phyloP scores from a whole-genome alignment of 1,140 invertebrate species.

The Dreissena polymorpha region DNA sequence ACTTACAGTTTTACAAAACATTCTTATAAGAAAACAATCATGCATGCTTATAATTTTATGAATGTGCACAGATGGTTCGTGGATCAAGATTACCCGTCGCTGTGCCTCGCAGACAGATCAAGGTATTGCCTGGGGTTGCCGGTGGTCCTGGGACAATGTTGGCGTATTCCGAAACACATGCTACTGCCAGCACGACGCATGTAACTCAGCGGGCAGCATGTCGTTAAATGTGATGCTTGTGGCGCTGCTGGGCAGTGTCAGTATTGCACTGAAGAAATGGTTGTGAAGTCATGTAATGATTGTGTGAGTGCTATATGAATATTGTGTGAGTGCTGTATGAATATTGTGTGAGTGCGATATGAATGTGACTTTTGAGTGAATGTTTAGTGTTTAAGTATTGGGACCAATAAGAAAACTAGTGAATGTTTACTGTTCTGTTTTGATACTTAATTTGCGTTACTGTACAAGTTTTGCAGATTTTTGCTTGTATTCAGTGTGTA shows the following conservation, averaged over 20 bases:
- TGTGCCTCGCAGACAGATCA: slow-evolving; percentile 78
- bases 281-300: slow-evolving; percentile 21
- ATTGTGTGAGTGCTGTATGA: too few species aligned
- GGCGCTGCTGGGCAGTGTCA: slow-evolving; percentile 20
- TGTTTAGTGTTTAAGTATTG: too few species aligned
- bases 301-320: neutral
- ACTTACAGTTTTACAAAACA: too few species aligned
- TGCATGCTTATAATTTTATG: too few species aligned
- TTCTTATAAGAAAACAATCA: too few species aligned
- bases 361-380: too few species aligned
- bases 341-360: too few species aligned
- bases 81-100: slow-evolving; percentile 78
- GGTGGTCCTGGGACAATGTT: slow-evolving; percentile 77
- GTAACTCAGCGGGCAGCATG: slow-evolving; percentile 67
- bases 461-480: too few species aligned
- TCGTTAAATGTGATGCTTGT: slow-evolving; percentile 38
- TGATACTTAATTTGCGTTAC: too few species aligned
- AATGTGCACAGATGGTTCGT: slow-evolving; percentile 74
- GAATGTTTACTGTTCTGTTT: too few species aligned
- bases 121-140: slow-evolving; percentile 79
- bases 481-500: too few species aligned
- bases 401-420: too few species aligned
- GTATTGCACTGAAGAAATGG: slow-evolving; percentile 23
- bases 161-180: slow-evolving; percentile 79
- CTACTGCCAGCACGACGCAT: slow-evolving; percentile 78